Base-by-base conservation (phyloP, 92 coral and sea anemone species). In the Siderastrea siderea region DNA sequence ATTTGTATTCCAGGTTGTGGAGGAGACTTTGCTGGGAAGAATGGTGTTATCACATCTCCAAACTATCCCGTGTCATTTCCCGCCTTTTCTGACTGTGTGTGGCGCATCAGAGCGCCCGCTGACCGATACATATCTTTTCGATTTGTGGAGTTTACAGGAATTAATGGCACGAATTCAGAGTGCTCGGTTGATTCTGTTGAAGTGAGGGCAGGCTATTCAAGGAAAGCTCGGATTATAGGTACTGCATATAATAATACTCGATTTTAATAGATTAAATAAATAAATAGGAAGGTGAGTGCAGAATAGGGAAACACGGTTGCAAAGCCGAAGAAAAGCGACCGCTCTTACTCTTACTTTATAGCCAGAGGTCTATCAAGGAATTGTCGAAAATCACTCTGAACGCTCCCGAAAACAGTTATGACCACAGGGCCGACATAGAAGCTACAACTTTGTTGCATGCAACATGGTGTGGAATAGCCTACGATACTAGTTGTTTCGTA, bases 51-150 rank as follows among this genome's bases (percentile, higher is more conserved):
- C 73, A 12, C 57, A 74, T 95, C 98, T 43, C 99, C 98, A 10
- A 95, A 95, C 76, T 93, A 85, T 80, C 99, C 99, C 3, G 80
- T 80, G 89, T 79, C 91, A 6, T 95, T 89, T 53, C 99, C 98
- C 51, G 78, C 95, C 9, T 90, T 89, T 77, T 81, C 90, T 2
- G 89, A 84, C 51, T 97, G 99, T 74, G 91, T 93, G 38, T 97
- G 99, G 99, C 94, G 99, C 11, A 80, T 97, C 16, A 74, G 87
- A 47, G 98, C 91, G 5, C 92, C 98, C 7, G 46, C 82, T 45
- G 81, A 89, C 71, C 90, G 89, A n/a, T 97, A 93, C 91, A 82
- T 97, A 52, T 91, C 98, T 1, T 79, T 97, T 67, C 87, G 96
- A 50, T 97, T 97, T 77, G 86, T 65, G 16, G 94, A 81, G 67